A percentile compares a stretch with the other conserved stretches of the same genome.
phyloP scores from a whole-genome alignment of 2,888 invertebrate genomes.

The Machimus rusticus region DNA sequence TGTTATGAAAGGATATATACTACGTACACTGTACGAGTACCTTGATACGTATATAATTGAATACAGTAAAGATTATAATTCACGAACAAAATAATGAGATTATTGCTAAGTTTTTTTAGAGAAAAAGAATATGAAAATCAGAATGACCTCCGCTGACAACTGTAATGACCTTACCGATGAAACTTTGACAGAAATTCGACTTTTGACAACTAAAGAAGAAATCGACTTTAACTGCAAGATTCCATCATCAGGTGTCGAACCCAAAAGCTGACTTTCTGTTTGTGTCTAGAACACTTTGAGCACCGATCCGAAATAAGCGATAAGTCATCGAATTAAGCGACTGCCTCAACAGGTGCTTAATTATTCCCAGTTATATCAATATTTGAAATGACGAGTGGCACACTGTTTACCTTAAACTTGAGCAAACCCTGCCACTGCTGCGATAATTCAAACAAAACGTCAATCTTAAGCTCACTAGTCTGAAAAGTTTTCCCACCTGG shows the following conservation, averaged over 20 bases:
- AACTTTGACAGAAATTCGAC: not conserved
- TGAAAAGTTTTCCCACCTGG: conserved; percentile 5
- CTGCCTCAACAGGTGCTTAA: not conserved
- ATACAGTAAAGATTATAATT: no score
- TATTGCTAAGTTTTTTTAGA: no score
- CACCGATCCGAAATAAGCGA: not conserved
- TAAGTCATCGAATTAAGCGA: not conserved
- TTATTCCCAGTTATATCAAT: not conserved
- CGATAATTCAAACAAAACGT: conserved; percentile 20
- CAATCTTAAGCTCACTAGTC: conserved; percentile 11
- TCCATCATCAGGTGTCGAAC: not conserved
- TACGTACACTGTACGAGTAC: no score
- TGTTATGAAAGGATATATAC: no score
- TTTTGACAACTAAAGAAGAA: not conserved
- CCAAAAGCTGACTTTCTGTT: not conserved
- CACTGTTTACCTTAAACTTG: not conserved
- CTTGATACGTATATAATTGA: no score
- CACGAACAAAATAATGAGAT: no score
- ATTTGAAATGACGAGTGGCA: not conserved
- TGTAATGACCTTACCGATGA: not conserved
- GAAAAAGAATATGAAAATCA: no score
- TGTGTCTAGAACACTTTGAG: not conserved
- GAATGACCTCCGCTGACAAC: not conserved
- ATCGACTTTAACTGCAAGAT: not conserved
- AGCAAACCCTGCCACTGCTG: not conserved